Evolutionary conservation across 2,113 vertebrate genomes (phyloP).

Genomic region (Datnioides undecimradiatus): DNA sequence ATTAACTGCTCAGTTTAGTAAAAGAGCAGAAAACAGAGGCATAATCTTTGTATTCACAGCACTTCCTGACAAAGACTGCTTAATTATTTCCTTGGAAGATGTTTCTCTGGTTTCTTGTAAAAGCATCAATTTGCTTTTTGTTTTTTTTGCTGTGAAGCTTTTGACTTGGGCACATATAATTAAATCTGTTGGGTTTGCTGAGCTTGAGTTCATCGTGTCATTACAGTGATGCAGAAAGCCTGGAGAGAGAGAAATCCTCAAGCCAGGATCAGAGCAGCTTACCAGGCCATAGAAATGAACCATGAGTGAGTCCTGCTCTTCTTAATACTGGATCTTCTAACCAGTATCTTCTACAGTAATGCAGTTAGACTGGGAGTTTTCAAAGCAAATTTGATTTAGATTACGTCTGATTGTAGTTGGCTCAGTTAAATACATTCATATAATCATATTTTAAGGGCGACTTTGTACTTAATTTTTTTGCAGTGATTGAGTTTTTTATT

Average conservation of each 20-base stretch:
- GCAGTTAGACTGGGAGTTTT: not conserved
- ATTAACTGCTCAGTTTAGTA: not conserved
- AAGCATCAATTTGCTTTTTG: not conserved
- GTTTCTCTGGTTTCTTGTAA: not conserved
- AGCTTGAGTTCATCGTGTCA: constrained; percentile 54
- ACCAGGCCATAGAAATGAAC: constrained; percentile 96
- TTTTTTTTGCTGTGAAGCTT: not conserved
- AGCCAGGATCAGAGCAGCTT: constrained; percentile 95
- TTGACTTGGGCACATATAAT: not conserved
- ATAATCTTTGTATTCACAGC: not conserved
- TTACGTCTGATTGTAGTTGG: not conserved
- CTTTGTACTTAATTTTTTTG: not conserved
- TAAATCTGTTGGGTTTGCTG: constrained; percentile 27
- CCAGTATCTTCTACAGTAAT: not conserved
- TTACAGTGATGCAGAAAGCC: constrained; percentile 97
- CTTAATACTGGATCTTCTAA: not conserved
- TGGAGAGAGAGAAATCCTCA: constrained; percentile 98
- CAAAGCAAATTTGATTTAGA: not conserved
- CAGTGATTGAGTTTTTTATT: not conserved
- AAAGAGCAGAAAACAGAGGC: not conserved
- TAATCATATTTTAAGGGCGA: not conserved
- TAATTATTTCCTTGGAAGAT: not conserved
- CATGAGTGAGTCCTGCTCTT: constrained; percentile 90
- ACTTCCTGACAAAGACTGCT: not conserved
- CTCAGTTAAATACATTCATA: not conserved